phyloP scores from a whole-genome alignment of 2,888 invertebrate species.

The Nymphalis c-album region DNA sequence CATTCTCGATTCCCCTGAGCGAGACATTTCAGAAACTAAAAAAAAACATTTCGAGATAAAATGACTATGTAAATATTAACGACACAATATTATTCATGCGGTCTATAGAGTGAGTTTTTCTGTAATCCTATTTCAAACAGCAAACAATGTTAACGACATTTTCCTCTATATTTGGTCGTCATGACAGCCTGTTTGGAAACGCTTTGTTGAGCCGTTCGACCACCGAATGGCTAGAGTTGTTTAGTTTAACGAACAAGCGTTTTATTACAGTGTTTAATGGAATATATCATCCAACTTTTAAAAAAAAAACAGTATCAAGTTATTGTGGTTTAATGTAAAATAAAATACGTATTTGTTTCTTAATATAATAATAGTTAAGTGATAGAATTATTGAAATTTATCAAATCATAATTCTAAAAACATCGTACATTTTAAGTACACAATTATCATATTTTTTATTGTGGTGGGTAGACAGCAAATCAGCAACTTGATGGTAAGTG shows the following conservation, averaged over 20 bases:
- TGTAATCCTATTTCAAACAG: slow-evolving; percentile 5
- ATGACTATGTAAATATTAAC: neutral
- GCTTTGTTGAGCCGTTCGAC: neutral
- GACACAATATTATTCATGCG: neutral
- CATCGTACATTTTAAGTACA: no score
- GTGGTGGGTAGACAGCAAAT: no score
- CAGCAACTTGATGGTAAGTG: no score
- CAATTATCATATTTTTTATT: no score
- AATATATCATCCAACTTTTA: no score
- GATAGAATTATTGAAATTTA: no score
- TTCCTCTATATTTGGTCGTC: neutral
- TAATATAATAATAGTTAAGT: no score
- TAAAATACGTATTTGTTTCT: no score
- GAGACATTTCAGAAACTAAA: neutral
- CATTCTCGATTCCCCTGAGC: no score
- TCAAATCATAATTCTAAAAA: no score
- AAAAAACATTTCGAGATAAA: neutral
- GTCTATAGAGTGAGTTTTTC: neutral
- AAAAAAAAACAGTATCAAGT: no score
- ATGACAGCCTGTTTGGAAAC: neutral
- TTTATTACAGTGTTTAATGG: neutral
- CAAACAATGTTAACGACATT: slow-evolving; percentile 7
- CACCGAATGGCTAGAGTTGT: neutral
- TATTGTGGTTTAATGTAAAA: no score
- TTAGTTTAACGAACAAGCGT: neutral